Percentiles rank a stretch among this genome's conserved stretches.
phyloP scores from a whole-genome alignment of 2,797 vertebrate species.

The Babyrousa celebensis region DNA sequence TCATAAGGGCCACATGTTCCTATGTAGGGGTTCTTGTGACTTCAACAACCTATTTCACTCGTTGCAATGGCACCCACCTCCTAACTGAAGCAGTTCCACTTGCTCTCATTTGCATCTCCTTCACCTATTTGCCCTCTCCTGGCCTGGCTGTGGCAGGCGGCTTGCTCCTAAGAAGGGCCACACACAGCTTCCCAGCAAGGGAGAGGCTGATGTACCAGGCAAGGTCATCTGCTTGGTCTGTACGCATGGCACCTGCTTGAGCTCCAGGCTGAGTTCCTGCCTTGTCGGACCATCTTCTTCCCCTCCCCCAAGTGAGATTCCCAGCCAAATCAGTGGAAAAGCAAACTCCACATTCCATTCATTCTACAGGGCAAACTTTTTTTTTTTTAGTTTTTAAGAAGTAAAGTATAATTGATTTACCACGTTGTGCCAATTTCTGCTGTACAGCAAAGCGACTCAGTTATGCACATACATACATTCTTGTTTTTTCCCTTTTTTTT shows the following conservation, averaged over 20 bases:
- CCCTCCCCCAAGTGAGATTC: neutral
- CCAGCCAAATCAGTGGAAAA: neutral
- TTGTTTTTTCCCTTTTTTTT: no score
- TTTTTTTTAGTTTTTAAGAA: no score
- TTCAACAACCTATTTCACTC: neutral
- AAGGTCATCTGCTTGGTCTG: neutral
- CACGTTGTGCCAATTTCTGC: no score
- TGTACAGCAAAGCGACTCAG: no score
- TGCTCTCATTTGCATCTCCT: neutral
- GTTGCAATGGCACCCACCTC: neutral
- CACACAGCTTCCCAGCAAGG: neutral
- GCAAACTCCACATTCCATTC: neutral
- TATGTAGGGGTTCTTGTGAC: fast-evolving
- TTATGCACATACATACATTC: no score
- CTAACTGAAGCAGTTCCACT: neutral
- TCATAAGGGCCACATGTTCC: neutral
- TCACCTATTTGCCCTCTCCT: neutral
- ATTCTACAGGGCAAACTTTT: neutral
- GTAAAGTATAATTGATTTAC: no score
- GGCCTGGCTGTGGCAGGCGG: neutral
- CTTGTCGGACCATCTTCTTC: neutral
- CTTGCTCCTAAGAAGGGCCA: neutral
- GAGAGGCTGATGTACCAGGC: neutral
- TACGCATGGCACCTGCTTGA: fast-evolving
- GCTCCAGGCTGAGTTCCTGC: neutral